A percentile compares a stretch with the other conserved stretches of the same genome.
Evolutionary conservation across 2,888 invertebrate genomes (phyloP).

Genomic region (Cryptocephalus primarius): DNA sequence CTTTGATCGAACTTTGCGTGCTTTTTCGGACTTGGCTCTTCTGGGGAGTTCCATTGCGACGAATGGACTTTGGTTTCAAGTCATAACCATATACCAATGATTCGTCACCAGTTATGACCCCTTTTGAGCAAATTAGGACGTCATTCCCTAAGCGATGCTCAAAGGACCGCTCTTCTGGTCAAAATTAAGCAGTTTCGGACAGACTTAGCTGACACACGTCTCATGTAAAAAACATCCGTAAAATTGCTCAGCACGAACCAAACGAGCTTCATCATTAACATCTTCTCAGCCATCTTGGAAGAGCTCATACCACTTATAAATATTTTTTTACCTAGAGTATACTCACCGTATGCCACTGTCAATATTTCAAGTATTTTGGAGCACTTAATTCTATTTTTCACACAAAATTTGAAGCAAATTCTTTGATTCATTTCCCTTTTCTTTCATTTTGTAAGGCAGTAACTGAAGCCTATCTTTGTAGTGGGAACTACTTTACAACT

Average conservation of each 20-base stretch:
- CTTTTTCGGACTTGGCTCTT: slow-evolving; percentile 6
- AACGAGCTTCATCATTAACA: slow-evolving; percentile 5
- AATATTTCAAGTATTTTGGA: neutral
- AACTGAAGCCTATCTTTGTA: too few species aligned
- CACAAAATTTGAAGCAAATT: slow-evolving; percentile 1
- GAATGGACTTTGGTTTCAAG: slow-evolving; percentile 18
- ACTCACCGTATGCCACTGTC: neutral
- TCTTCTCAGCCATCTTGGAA: slow-evolving; percentile 5
- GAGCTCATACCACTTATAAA: neutral
- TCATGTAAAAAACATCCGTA: slow-evolving; percentile 4
- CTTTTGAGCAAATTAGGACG: too few species aligned
- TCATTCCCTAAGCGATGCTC: neutral
- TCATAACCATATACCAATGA: neutral
- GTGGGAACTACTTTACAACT: too few species aligned
- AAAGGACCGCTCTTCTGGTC: too few species aligned
- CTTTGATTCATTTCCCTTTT: too few species aligned
- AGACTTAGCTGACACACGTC: too few species aligned
- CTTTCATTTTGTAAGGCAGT: too few species aligned
- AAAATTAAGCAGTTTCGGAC: too few species aligned
- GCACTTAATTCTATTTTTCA: neutral
- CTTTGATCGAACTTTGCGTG: slow-evolving; percentile 9
- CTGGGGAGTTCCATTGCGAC: slow-evolving; percentile 9
- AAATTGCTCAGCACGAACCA: slow-evolving; percentile 9
- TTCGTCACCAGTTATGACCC: too few species aligned
- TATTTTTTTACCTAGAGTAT: neutral